Conservation (phyloP, 2,113 vertebrate species). For the Galeopterus variegatus region DNA sequence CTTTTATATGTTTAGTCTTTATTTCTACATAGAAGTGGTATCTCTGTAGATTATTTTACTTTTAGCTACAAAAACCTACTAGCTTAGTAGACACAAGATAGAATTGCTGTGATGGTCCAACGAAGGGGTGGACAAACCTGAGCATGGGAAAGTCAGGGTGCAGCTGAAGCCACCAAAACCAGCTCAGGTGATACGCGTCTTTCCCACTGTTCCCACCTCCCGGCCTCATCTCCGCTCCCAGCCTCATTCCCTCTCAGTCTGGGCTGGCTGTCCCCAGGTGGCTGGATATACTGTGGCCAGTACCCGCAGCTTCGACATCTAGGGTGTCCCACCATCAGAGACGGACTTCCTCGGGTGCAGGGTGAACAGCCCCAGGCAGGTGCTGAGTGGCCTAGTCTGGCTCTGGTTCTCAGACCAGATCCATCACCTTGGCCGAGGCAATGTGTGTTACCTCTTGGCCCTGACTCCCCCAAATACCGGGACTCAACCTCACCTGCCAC, state of each 20-base stretch:
- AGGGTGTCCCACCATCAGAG: no score
- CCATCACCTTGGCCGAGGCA: neutral
- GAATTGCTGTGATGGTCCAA: rapidly evolving
- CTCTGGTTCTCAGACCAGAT: neutral
- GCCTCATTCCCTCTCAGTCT: neutral
- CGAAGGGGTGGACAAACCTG: neutral
- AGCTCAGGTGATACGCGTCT: rapidly evolving
- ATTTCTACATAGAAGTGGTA: neutral
- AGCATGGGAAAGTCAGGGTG: rapidly evolving
- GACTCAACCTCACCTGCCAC: no score
- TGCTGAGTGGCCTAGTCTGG: neutral
- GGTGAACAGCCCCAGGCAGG: no score
- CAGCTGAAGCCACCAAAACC: neutral
- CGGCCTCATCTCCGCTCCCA: neutral
- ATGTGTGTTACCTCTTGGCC: no score
- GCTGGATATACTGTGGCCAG: neutral
- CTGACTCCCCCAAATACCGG: neutral
- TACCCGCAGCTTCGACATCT: rapidly evolving
- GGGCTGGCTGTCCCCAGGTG: rapidly evolving
- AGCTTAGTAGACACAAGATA: neutral
- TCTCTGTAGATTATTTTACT: neutral
- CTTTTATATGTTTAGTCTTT: neutral
- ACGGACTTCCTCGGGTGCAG: neutral
- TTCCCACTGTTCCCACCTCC: neutral
- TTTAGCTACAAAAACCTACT: neutral